A percentile compares a stretch with the other conserved stretches of the same genome.
Conservation (phyloP, 2,797 vertebrate species). For the Acanthis flammea region DNA sequence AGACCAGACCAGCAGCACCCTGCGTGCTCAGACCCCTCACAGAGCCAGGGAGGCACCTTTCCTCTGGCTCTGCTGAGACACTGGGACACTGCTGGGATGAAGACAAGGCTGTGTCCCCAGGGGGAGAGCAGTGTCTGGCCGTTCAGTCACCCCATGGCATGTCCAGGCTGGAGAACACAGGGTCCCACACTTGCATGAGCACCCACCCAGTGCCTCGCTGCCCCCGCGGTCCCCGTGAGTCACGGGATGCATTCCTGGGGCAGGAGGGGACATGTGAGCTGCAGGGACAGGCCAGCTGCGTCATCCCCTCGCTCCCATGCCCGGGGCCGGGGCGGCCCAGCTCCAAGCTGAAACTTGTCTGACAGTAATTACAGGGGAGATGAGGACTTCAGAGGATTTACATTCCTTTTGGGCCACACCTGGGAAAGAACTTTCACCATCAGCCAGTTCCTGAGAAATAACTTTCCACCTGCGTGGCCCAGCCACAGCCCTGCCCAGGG, state of each 20-base stretch:
- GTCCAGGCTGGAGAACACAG: accelerated
- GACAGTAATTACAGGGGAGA: conserved; percentile 47
- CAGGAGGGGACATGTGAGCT: background rate
- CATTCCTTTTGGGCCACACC: conserved; percentile 57
- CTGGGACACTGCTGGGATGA: accelerated
- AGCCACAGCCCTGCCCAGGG: background rate
- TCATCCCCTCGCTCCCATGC: conserved; percentile 17
- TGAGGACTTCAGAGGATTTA: conserved; percentile 9
- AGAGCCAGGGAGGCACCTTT: background rate
- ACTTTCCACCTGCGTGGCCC: background rate
- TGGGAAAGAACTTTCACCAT: conserved; percentile 47
- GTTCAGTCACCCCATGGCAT: accelerated
- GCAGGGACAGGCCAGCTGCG: background rate
- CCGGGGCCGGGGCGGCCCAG: background rate
- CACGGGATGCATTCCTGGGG: background rate
- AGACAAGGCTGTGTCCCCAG: background rate
- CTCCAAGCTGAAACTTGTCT: conserved; percentile 54
- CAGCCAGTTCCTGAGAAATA: background rate
- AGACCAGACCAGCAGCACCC: background rate
- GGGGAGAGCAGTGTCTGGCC: background rate
- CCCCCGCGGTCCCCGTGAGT: background rate
- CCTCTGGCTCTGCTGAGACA: background rate
- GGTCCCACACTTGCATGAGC: background rate
- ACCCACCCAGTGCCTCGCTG: background rate
- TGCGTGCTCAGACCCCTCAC: background rate